Evolutionary conservation across 2,888 invertebrate genomes (phyloP), one percentile per base, ranked within the genome.

Genomic region (Timema cristinae): DNA sequence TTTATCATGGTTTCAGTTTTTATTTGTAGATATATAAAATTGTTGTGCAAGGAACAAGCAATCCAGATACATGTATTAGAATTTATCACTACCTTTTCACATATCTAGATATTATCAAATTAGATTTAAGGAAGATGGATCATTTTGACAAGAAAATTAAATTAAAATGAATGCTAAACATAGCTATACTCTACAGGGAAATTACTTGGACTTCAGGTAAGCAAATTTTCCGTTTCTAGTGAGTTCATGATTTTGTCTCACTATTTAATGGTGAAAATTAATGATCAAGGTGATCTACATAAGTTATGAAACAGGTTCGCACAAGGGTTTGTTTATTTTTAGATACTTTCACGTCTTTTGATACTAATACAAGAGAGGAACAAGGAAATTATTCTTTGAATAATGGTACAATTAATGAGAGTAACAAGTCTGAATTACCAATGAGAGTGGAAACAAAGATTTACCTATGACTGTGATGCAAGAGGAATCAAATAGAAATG

Each of bases 191-290:
- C n/a, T 54, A 54, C n/a, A 13, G 4, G n/a, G n/a, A 54, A 54
- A 54, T 54, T 11, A 54, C 54, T 54, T n/a, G 54, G n/a, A 54
- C 54, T 54, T n/a, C 54, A 54, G 54, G 54, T 54, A 54, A 54
- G 54, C n/a, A 54, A 11, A 54, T 54, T 54, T 54, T n/a, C 11
- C n/a, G 4, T 13, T 13, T 13, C n/a, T 11, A 54, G 4, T 54
- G 54, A n/a, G 11, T 54, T 54, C n/a, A 11, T 54, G 11, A 54
- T 11, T n/a, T 54, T 11, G n/a, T 54, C 11, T 54, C 54, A 54
- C 2, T 2, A 54, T 54, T 13, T 2, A 13, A 2, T 54, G 11
- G 1, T 13, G 11, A 54, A 54, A n/a, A 11, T 11, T 54, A n/a
- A 54, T 54, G 1, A 54, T 54, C 11, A n/a, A 11, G 11, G 54